Evolutionary conservation across 2,797 vertebrate species (phyloP), one percentile per base, ranked within the genome.

Genomic region (Brachyalestes nurse): DNA sequence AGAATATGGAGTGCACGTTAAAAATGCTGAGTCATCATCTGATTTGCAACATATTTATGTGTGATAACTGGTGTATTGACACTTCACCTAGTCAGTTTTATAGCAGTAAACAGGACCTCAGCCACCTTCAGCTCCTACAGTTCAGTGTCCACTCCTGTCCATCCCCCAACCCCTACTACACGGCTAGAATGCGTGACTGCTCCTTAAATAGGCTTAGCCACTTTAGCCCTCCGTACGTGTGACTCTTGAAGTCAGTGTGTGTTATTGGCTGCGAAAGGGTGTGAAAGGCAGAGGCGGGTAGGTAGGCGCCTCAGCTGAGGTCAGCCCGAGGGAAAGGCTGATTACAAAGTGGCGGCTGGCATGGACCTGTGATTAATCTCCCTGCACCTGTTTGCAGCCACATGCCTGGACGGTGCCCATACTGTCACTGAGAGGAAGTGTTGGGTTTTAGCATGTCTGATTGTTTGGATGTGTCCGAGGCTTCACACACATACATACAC

Each of bases 331-430:
- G 72, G 57, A 23, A 79, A 38, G 38, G 42, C 49, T 57, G 80
- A 82, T 84, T 76, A 82, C 25, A 78, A 45, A 61, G 60, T 19
- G n/a, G 64, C 19, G n/a, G 17, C 25, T 84, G 75, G 51, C 75
- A 60, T 34, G 58, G 58, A 75, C 38, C 70, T 62, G 74, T 61
- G 55, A 75, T 73, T 82, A 75, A 72, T 83, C 60, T 67, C 58
- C 80, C 34, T 38, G 71, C 69, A 71, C 61, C 57, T 74, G 78
- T 82, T 80, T 72, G 38, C 51, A 25, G 67, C 81, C 75, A 79
- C 70, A 62, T 84, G 78, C n/a, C 69, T 42, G 17, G 21, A 64
- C 67, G 45, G 45, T 77, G 72, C 65, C 38, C 9, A 71, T 72
- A 34, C 76, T 55, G 72, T 82, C 77, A 75, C 34, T 6, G 23